phyloP scores from a whole-genome alignment of 2,888 invertebrate species.

The Synanthedon myopaeformis region DNA sequence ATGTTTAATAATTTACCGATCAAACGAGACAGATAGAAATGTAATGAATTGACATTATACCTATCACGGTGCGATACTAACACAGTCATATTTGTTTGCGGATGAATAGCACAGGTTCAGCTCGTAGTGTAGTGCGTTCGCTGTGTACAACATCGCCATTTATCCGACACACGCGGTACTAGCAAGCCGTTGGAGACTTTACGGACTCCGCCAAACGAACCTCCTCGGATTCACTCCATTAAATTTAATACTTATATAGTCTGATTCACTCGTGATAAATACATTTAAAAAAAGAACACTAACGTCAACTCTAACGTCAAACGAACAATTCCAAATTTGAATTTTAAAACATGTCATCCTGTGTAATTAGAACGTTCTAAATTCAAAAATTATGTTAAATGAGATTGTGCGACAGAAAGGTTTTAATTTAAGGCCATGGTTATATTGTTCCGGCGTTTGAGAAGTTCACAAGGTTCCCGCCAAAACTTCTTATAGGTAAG shows the following conservation, averaged over 20 bases:
- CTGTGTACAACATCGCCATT: conserved; percentile 32
- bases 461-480: conserved; percentile 29
- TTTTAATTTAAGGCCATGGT: conserved; percentile 14
- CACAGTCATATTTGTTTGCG: not conserved
- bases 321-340: too few species aligned
- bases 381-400: too few species aligned
- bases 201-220: conserved; percentile 4
- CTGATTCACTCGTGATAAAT: not conserved
- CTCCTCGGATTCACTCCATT: conserved; percentile 4
- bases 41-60: conserved; percentile 10
- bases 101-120: conserved; percentile 23
- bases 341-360: too few species aligned
- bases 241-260: too few species aligned
- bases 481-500: conserved; percentile 33
- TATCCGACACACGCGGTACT: conserved; percentile 51
- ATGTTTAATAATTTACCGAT: conserved; percentile 9
- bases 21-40: conserved; percentile 8
- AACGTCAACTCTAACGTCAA: too few species aligned
- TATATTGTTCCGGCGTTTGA: conserved; percentile 30
- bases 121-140: conserved; percentile 17
- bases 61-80: conserved; percentile 18
- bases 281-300: not conserved
- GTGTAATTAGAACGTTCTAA: too few species aligned
- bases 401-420: not conserved
- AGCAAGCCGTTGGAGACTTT: conserved; percentile 37